phyloP scores from a whole-genome alignment of 1,140 invertebrate genomes.

The Drosophila pseudoananassae region DNA sequence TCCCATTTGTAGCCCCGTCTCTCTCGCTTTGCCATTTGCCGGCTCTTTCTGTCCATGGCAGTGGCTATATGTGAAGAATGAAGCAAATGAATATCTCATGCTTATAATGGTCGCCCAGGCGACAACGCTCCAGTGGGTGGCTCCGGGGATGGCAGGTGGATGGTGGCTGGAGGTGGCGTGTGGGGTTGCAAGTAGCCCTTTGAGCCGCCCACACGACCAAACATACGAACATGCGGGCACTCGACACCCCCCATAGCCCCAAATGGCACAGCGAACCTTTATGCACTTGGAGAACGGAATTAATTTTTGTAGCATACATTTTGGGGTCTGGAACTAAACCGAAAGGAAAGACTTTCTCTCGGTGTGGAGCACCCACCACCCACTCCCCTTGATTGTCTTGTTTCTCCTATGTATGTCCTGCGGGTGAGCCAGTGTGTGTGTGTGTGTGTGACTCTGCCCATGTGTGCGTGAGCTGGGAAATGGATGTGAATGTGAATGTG shows the following conservation, averaged over 20 bases:
- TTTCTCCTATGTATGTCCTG: conserved; percentile 56
- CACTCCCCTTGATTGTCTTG: conserved; percentile 52
- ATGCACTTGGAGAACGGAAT: not conserved
- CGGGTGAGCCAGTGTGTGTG: conserved; percentile 30
- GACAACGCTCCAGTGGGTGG: conserved; percentile 27
- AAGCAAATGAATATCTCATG: conserved; percentile 79
- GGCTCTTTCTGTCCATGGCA: conserved; percentile 68
- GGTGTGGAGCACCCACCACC: conserved; percentile 21
- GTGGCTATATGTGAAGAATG: conserved; percentile 78
- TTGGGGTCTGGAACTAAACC: not conserved
- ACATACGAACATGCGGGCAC: not conserved
- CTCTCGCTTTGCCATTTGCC: conserved; percentile 28
- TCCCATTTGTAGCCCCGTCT: conserved; percentile 13
- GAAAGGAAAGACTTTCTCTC: not conserved
- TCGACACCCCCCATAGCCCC: not conserved
- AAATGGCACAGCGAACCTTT: not conserved
- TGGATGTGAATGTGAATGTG: conserved; percentile 34
- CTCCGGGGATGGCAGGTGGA: not conserved
- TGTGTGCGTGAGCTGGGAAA: conserved; percentile 40
- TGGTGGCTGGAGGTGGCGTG: not conserved
- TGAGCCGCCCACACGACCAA: conserved; percentile 1
- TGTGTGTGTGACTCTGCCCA: conserved; percentile 33
- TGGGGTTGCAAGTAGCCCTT: conserved; percentile 12
- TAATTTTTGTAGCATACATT: not conserved
- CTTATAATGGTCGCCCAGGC: conserved; percentile 78